Conservation (phyloP, 2,797 vertebrate species). For the Emys orbicularis region DNA sequence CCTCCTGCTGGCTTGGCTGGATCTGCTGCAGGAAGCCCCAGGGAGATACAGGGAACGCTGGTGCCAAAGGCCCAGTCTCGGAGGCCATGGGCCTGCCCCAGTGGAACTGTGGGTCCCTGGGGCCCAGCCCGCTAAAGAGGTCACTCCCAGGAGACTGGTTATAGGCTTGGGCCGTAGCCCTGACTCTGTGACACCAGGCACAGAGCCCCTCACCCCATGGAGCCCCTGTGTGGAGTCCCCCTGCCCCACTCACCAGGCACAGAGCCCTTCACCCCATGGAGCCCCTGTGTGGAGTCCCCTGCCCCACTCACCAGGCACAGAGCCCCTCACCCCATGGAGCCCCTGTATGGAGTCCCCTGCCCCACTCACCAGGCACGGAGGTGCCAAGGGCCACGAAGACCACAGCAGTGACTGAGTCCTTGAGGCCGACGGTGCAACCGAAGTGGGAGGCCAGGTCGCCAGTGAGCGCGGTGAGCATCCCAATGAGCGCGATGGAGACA, state of each 20-base stretch:
- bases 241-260: constrained; percentile 68
- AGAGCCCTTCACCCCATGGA: too few relatives aligned
- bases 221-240: neutral
- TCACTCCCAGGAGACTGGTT: too few relatives aligned
- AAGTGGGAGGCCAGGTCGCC: constrained; percentile 90
- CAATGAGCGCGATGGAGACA: constrained; percentile 88
- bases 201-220: too few relatives aligned
- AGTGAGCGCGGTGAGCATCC: constrained; percentile 87
- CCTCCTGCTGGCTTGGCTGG: neutral
- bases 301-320: neutral
- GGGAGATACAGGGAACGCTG: neutral
- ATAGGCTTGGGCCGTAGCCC: neutral
- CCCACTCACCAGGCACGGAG: constrained; percentile 87
- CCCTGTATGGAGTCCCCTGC: neutral
- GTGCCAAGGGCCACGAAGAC: constrained; percentile 91
- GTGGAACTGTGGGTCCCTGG: neutral
- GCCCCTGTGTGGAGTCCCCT: too few relatives aligned
- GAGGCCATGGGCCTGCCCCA: neutral
- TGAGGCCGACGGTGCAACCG: constrained; percentile 89
- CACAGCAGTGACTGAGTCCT: constrained; percentile 90
- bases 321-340: neutral
- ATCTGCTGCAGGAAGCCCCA: neutral
- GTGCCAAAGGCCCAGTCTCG: neutral
- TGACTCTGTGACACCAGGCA: neutral
- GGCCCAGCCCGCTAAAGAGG: neutral